Base-by-base conservation (phyloP, 2,113 vertebrate genomes). In the Periophthalmodon schlosseri region DNA sequence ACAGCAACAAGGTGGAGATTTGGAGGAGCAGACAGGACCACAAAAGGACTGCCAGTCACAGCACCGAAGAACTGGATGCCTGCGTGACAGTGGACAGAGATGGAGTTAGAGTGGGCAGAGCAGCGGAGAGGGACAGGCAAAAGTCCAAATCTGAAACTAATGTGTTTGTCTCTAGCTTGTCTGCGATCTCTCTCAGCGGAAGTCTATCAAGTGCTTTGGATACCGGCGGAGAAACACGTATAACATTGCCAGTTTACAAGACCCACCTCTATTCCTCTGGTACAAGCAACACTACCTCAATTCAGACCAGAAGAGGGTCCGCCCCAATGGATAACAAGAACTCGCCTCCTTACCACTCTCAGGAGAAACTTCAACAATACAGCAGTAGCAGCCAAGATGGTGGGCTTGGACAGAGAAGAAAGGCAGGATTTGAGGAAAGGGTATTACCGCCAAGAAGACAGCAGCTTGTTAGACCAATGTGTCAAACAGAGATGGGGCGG, bases 141-240 rank as follows among this genome's bases (percentile, higher is more conserved):
- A 92, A 93, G 69, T 89, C 90, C 21, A 91, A 93, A 78, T 93
- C 94, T 24, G 93, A 94, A 76, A 93, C 89, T 14, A 93, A 94
- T 57, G 91, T 94, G 12, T 94, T 93, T 67, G 84, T 90, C 39
- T 92, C 93, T 69, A 91, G 83, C 70, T 84, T 94, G 63, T 93
- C 91, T 46, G 77, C 91, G 2, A 76, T 91, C 60, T 78, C 83
- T 46, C 82, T 93, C 79, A 88, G 91, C 18, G 91, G 91, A 72
- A 94, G 91, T 67, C 86, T 94, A 72, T 89, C 91, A 4, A 92
- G 91, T 64, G 86, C 87, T 52, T 84, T 94, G 74, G 87, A 94
- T 68, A 81, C 73, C 57, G 73, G 81, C 2, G 80, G 87, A 77
- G 78, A 78, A 39, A 74, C 77, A 67, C 70, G 78, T 52, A n/a